phyloP scores from a whole-genome alignment of 2,797 vertebrate genomes.

The Mormyrops attenuatus region DNA sequence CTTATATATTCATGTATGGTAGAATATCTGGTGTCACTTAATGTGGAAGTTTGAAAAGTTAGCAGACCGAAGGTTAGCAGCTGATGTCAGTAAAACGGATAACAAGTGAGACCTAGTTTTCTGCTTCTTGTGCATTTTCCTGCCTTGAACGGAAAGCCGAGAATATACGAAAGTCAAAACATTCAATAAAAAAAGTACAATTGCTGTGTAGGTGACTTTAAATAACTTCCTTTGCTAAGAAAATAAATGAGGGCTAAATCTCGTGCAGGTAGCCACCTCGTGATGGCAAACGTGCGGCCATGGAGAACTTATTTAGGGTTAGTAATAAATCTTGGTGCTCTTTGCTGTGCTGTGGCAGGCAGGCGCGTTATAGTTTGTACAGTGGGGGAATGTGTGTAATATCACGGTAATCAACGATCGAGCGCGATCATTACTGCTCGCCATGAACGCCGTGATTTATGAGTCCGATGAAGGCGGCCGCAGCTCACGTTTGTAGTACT shows the following conservation, averaged over 20 bases:
- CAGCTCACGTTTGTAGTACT: not conserved
- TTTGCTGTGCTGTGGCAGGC: not conserved
- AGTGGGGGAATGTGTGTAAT: not conserved
- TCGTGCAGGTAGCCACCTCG: not conserved
- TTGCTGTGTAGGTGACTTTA: conserved; percentile 14
- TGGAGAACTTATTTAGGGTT: not conserved
- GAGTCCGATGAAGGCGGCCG: not conserved
- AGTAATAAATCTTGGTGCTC: not conserved
- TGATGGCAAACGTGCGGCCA: not conserved
- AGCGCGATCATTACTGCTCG: not conserved
- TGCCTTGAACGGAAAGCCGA: not conserved
- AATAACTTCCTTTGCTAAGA: conserved; percentile 5
- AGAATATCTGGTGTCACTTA: not conserved
- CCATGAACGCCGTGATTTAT: not conserved
- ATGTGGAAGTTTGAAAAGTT: conserved; percentile 7
- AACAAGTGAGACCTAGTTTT: not conserved
- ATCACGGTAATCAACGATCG: not conserved
- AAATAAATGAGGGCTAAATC: conserved; percentile 4
- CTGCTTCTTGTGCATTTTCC: conserved; percentile 8
- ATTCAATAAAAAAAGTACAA: conserved; percentile 6
- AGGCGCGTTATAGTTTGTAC: not conserved
- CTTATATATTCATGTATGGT: not conserved
- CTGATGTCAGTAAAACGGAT: not conserved
- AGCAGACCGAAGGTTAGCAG: not conserved
- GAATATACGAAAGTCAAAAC: not conserved